These are phyloP conservation scores for Sphaeramia orbicularis DNA, from an alignment of 2,797 vertebrate species.

Conservation along the genomic window DNA sequence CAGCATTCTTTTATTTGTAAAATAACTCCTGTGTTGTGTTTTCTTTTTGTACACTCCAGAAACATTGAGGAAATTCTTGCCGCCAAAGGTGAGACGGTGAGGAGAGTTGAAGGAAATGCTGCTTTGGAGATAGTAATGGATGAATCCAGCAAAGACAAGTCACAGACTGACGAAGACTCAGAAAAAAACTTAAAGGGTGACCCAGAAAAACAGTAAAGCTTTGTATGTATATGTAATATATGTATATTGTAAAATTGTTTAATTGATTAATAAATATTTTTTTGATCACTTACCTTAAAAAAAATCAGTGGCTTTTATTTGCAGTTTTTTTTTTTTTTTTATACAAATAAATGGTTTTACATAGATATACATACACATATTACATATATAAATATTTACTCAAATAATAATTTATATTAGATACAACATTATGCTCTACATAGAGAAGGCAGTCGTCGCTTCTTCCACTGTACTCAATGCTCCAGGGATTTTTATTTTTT, in stretches of 20 bases:
- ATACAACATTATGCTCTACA: too few relatives aligned
- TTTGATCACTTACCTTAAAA: too few relatives aligned
- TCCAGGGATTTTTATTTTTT: too few relatives aligned
- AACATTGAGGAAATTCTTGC: slow-evolving; percentile 98
- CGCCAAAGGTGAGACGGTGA: slow-evolving; percentile 92
- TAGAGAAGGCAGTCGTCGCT: too few relatives aligned
- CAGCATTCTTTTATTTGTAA: neutral
- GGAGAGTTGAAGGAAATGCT: slow-evolving; percentile 80
- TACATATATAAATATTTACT: too few relatives aligned
- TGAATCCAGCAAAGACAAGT: slow-evolving; percentile 55
- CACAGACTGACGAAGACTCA: slow-evolving; percentile 39
- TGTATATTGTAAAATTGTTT: slow-evolving; percentile 24
- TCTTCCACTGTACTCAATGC: too few relatives aligned
- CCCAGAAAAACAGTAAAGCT: slow-evolving; percentile 59
- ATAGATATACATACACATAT: too few relatives aligned
- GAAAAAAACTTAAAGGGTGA: slow-evolving; percentile 40
- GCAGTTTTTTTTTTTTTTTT: too few relatives aligned
- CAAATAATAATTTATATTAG: too few relatives aligned
- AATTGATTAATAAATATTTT: neutral
- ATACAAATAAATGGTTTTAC: too few relatives aligned
- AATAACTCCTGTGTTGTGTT: neutral
- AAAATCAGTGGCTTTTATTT: too few relatives aligned
- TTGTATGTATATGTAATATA: neutral
- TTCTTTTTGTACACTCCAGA: slow-evolving; percentile 75
- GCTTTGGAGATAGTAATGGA: slow-evolving; percentile 87